Evolutionary conservation across 2,888 invertebrate species (phyloP), one percentile per base, ranked within the genome.

Genomic region (Kuschelorhynchus macadamiae): DNA sequence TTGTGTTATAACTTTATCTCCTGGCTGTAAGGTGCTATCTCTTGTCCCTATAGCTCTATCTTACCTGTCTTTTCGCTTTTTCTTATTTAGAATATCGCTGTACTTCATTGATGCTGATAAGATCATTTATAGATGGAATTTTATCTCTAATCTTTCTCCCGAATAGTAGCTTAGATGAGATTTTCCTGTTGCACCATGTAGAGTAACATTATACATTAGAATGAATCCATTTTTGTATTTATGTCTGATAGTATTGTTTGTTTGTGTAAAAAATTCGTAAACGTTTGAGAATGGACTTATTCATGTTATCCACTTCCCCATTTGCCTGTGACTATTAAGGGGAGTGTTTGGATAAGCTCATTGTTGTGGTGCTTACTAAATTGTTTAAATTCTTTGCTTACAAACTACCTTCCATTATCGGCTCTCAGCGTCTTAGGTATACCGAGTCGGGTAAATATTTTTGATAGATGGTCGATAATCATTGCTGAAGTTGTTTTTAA

Each of bases 241-340:
- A n/a, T n/a, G n/a, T n/a, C n/a, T n/a, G n/a, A n/a, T n/a, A n/a
- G n/a, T n/a, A n/a, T n/a, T n/a, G 32, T 32, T 8, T 25, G 7
- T 25, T 25, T 25, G 25, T 7, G 7, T 25, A 7, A 25, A 50
- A 39, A 14, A 69, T 70, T 52, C 61, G 71, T n/a, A 67, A 39
- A 12, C 60, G 21, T 32, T 79, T 79, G 17, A 75, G 39, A 17
- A 71, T 62, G 5, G 78, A 64, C 25, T 62, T 72, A 60, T 77
- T 79, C 55, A 74, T 74, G 18, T 72, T 71, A 52, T 77, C 77
- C 1, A 76, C 76, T 53, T 52, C 77, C 79, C 76, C 76, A 67
- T 79, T 79, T 36, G 74, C 71, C 32, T 72, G 68, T 4, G 71
- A 64, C 71, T 67, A 71, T 17, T 71, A 71, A 32, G 8, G 71